These are phyloP conservation scores for Platycnemis pennipes DNA, from an alignment of 2,888 invertebrate species.

Conservation along the genomic window DNA sequence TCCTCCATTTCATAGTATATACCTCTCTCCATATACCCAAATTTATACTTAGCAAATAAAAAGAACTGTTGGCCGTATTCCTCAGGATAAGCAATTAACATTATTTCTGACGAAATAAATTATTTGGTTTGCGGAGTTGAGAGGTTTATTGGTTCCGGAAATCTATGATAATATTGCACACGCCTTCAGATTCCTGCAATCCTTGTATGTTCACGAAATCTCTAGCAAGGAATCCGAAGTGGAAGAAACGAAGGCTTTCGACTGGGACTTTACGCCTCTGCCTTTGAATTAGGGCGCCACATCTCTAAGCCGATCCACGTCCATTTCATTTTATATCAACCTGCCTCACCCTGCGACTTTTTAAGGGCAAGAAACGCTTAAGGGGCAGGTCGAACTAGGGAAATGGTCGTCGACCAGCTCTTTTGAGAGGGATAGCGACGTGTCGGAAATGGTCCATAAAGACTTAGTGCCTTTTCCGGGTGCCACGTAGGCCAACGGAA, in stretches of 20 bases:
- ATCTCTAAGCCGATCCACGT: not conserved
- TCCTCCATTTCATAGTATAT: too few species aligned
- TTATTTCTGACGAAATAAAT: too few species aligned
- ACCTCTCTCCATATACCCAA: too few species aligned
- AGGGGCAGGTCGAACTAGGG: not conserved
- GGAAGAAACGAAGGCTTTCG: not conserved
- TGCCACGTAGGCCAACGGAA: conserved; percentile 4
- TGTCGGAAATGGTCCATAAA: conserved; percentile 57
- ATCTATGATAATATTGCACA: too few species aligned
- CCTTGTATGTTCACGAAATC: too few species aligned
- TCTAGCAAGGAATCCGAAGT: not conserved
- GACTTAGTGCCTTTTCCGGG: conserved; percentile 47
- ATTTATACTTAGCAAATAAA: too few species aligned
- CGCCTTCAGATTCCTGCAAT: too few species aligned
- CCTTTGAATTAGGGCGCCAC: not conserved
- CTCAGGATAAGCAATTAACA: too few species aligned
- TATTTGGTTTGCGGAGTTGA: too few species aligned
- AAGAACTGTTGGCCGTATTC: too few species aligned
- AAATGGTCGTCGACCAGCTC: conserved; percentile 5
- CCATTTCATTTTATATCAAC: not conserved
- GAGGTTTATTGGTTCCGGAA: too few species aligned
- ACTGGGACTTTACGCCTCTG: not conserved
- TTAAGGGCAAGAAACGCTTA: not conserved
- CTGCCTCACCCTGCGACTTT: not conserved
- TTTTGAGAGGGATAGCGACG: conserved; percentile 15